Conservation (phyloP, 2,113 vertebrate genomes). For the Crocuta crocuta region DNA sequence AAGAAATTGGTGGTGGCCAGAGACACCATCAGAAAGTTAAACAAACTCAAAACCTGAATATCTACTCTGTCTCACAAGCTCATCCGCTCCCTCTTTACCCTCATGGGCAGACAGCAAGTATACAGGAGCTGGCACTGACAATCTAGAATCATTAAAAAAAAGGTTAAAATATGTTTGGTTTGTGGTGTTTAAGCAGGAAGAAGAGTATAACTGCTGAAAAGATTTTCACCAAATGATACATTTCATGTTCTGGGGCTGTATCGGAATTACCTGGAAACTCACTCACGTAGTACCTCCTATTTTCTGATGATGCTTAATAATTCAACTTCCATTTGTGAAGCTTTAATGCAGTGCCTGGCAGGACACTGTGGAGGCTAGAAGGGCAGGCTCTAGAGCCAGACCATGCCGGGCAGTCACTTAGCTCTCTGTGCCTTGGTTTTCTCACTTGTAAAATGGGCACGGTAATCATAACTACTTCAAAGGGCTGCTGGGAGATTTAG, state of each 20-base stretch:
- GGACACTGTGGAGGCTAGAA: background rate
- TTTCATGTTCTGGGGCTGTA: background rate
- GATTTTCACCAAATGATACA: background rate
- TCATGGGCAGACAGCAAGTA: background rate
- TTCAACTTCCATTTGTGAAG: background rate
- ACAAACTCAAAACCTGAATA: slow-evolving; percentile 51
- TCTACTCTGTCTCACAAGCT: slow-evolving; percentile 9
- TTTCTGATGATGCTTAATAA: background rate
- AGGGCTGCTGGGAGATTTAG: background rate
- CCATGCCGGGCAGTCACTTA: background rate
- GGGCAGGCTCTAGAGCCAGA: background rate
- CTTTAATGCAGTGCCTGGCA: background rate
- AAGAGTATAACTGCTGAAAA: background rate
- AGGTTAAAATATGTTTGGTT: background rate
- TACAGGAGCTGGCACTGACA: background rate
- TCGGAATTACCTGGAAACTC: slow-evolving; percentile 13
- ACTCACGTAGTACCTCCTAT: background rate
- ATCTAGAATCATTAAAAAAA: background rate
- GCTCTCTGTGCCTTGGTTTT: background rate
- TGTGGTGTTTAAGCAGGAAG: slow-evolving; percentile 12
- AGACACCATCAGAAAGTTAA: slow-evolving; percentile 46
- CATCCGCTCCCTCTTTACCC: background rate
- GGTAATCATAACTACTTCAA: background rate
- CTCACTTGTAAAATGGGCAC: background rate
- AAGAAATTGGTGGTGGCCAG: slow-evolving; percentile 44